These are phyloP conservation scores for Drosophila borborema DNA, from an alignment of 2,888 invertebrate genomes.

Conservation along the genomic window DNA sequence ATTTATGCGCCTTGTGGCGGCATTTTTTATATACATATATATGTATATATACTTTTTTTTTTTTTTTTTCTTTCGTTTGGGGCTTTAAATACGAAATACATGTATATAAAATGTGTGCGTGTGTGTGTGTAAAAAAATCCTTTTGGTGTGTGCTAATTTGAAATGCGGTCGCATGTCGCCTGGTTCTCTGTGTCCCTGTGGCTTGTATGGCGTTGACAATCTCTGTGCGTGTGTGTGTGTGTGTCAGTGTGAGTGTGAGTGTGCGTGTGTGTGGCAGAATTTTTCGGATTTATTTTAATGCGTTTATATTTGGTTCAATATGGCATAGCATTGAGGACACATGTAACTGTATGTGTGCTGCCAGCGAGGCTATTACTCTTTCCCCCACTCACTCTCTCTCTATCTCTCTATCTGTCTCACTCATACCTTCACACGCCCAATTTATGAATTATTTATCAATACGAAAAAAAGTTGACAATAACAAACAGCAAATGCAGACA, in stretches of 20 bases:
- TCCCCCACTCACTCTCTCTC: neutral
- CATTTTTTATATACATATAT: slow-evolving; percentile 23
- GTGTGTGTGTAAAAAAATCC: slow-evolving; percentile 16
- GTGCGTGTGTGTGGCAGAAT: slow-evolving; percentile 37
- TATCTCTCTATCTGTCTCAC: too few species aligned
- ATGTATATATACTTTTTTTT: neutral
- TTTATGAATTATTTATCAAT: slow-evolving; percentile 77
- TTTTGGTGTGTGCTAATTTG: slow-evolving; percentile 70
- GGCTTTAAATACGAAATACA: slow-evolving; percentile 47
- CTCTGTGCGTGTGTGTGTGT: slow-evolving; percentile 21
- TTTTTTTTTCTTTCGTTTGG: slow-evolving; percentile 15
- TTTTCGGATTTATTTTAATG: slow-evolving; percentile 76
- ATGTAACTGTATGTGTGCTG: slow-evolving; percentile 14
- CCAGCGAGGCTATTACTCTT: neutral
- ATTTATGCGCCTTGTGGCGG: slow-evolving; percentile 66
- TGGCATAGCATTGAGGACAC: slow-evolving; percentile 52
- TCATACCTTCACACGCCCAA: slow-evolving; percentile 18
- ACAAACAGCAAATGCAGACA: slow-evolving; percentile 37
- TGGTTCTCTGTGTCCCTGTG: slow-evolving; percentile 26
- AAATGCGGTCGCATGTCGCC: slow-evolving; percentile 69
- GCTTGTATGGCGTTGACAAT: slow-evolving; percentile 37
- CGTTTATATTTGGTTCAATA: slow-evolving; percentile 67
- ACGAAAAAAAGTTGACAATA: slow-evolving; percentile 28
- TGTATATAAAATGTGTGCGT: slow-evolving; percentile 6
- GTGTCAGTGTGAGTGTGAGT: slow-evolving; percentile 16